Percentiles rank a stretch among this genome's conserved stretches.
These are phyloP conservation scores for Eurystomus glaucurus DNA, from an alignment of 2,797 vertebrate species.

Conservation along the genomic window DNA sequence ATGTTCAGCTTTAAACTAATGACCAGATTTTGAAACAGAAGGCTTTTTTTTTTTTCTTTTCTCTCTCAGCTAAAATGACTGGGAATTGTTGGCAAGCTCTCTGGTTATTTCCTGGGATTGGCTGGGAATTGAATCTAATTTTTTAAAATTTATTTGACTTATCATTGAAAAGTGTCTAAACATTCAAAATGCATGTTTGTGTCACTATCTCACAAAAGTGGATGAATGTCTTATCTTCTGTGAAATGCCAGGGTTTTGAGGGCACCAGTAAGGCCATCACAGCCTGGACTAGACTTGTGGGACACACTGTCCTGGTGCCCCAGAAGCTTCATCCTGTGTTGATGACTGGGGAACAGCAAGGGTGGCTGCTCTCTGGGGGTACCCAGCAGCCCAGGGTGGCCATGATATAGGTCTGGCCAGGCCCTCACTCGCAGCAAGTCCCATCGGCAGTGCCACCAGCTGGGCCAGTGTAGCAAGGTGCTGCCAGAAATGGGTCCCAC, in stretches of 20 bases:
- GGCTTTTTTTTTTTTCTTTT: not conserved
- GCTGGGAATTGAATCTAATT: not conserved
- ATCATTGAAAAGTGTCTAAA: not conserved
- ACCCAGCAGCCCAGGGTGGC: rapidly evolving
- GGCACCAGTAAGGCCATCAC: not conserved
- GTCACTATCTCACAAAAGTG: not conserved
- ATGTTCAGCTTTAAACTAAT: not conserved
- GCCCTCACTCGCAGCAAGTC: no score
- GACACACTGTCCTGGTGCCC: rapidly evolving
- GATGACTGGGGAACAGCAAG: rapidly evolving
- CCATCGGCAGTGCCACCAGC: rapidly evolving
- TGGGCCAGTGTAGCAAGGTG: rapidly evolving
- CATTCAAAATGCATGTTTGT: not conserved
- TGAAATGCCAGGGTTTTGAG: rapidly evolving
- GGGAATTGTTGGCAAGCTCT: not conserved
- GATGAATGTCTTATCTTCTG: rapidly evolving
- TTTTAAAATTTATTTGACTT: not conserved
- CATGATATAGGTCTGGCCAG: rapidly evolving
- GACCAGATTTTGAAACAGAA: constrained; percentile 32
- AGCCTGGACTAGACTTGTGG: rapidly evolving
- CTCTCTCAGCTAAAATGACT: not conserved
- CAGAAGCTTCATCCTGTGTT: rapidly evolving
- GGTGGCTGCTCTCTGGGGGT: no score
- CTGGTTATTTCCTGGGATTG: not conserved
- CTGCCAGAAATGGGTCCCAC: not conserved